phyloP scores from a whole-genome alignment of 2,797 vertebrate genomes.

The Gambelia wislizenii region DNA sequence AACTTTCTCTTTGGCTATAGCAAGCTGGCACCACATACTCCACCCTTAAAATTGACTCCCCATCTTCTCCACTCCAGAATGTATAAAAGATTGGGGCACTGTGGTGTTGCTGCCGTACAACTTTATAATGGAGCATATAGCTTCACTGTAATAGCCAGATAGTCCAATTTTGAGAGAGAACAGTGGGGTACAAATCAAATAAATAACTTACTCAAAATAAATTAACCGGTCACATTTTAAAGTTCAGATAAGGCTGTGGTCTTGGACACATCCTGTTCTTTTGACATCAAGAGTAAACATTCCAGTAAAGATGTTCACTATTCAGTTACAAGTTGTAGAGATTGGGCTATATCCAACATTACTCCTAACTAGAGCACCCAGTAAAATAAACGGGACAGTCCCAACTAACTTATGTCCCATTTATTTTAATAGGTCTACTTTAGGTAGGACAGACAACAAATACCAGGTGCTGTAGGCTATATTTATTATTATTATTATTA shows the following conservation, averaged over 20 bases:
- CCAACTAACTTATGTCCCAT: neutral
- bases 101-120: neutral
- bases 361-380: neutral
- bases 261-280: neutral
- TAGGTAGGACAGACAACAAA: neutral
- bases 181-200: neutral
- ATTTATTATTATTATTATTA: too few species aligned
- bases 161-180: neutral
- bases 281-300: neutral
- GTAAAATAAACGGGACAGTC: neutral
- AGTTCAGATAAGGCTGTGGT: neutral
- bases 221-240: neutral
- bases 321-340: neutral
- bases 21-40: neutral
- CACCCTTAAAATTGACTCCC: neutral
- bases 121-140: neutral
- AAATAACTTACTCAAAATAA: neutral
- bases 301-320: neutral
- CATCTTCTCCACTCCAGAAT: neutral
- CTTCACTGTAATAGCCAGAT: neutral
- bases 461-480: too few species aligned
- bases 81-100: neutral
- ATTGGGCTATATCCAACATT: neutral
- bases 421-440: neutral
- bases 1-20: neutral